A percentile compares a stretch with the other conserved stretches of the same genome.
phyloP scores from a whole-genome alignment of 2,113 vertebrate genomes.

The Cyphomyrus plagiostoma region DNA sequence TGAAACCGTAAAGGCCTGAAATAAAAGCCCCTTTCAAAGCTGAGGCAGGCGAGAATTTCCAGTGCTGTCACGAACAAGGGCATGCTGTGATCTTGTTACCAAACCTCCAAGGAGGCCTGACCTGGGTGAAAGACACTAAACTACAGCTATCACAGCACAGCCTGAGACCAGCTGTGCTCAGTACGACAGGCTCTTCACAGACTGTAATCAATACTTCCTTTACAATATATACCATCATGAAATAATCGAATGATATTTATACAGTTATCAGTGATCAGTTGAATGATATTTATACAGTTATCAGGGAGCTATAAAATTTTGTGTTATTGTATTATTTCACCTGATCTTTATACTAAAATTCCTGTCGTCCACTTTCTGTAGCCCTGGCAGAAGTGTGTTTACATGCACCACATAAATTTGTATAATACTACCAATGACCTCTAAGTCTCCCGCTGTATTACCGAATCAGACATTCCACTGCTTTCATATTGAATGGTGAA shows the following conservation, averaged over 20 bases:
- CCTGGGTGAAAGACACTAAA: not conserved
- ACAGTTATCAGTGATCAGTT: too few species aligned
- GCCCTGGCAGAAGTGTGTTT: not conserved
- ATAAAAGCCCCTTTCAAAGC: slow-evolving; percentile 8
- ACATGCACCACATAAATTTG: not conserved
- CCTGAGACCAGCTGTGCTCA: not conserved
- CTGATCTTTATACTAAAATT: not conserved
- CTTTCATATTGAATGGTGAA: slow-evolving; percentile 39
- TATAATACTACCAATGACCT: not conserved
- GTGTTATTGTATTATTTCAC: not conserved
- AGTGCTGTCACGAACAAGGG: not conserved
- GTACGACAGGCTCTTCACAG: not conserved
- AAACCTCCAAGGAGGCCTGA: not conserved
- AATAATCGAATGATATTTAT: not conserved
- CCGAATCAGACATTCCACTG: not conserved
- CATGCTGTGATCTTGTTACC: not conserved
- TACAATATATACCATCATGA: not conserved
- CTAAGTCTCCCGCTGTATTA: not conserved
- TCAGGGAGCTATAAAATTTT: not conserved
- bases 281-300: not conserved
- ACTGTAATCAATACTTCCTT: not conserved
- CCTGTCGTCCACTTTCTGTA: not conserved
- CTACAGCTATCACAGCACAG: not conserved
- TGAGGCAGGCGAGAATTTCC: not conserved
- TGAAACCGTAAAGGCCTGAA: not conserved